A percentile compares a stretch with the other conserved stretches of the same genome.
Conservation (phyloP, 2,113 vertebrate species). For the Geococcyx californianus region DNA sequence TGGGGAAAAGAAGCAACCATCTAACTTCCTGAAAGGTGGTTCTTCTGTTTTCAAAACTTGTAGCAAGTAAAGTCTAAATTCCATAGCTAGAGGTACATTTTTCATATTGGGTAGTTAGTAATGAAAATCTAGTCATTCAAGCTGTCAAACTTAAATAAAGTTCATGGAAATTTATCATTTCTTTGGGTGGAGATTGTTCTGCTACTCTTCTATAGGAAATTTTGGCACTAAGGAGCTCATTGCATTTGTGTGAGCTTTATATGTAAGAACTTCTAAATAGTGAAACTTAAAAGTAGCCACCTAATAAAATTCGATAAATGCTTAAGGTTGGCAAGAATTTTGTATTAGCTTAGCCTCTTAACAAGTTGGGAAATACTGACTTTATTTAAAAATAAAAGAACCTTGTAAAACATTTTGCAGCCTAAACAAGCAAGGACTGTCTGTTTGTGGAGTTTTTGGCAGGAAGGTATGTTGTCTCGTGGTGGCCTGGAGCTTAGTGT, state of each 20-base stretch:
- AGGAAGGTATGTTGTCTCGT: not conserved
- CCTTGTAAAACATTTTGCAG: not conserved
- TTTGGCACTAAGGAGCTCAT: not conserved
- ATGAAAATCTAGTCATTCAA: conserved; percentile 11
- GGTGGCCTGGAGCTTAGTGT: not conserved
- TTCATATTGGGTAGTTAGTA: not conserved
- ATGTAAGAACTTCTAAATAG: not conserved
- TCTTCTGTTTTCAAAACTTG: not conserved
- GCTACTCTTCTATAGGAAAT: not conserved
- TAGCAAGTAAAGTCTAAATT: not conserved
- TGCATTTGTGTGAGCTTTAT: not conserved
- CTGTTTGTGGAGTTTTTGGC: not conserved
- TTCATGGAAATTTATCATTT: not conserved
- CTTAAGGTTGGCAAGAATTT: not conserved
- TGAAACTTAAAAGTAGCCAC: not conserved
- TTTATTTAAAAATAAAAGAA: not conserved
- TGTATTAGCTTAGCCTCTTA: not conserved
- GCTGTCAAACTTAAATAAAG: too few relatives aligned
- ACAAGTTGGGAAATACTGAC: not conserved
- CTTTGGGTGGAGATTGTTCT: not conserved
- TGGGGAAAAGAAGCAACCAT: not conserved
- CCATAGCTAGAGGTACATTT: not conserved
- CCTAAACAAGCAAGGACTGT: not conserved
- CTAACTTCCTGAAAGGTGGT: not conserved
- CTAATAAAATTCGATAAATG: not conserved